Base-by-base conservation (phyloP, 1,140 invertebrate species). In the Temnothorax nylanderi region DNA sequence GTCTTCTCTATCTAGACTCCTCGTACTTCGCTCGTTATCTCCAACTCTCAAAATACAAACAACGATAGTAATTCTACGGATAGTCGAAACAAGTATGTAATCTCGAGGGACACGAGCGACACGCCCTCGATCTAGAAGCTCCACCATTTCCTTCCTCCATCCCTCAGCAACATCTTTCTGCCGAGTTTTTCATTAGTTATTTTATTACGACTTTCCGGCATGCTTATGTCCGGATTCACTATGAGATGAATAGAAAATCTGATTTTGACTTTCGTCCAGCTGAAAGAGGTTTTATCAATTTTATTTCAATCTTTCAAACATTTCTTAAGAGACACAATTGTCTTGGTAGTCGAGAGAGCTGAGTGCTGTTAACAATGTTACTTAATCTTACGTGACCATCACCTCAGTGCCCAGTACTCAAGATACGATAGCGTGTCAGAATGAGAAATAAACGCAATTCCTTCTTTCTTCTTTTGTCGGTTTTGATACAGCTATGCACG, bases 121-220 rank as follows among this genome's bases (percentile, higher is more conserved):
- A 90, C 89, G 89, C 89, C 88, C 89, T 89, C 82, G 8, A 88
- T 84, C 7, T 37, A 49, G 72, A 69, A 67, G 37, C 71, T 71
- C 34, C 56, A 44, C 37, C 72, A 26, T 56, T 58, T 1, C 13
- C 34, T 76, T 58, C 10, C 44, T 60, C 54, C 11, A 1, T n/a
- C 1, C 26, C 37, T 54, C n/a, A 65, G 3, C 16, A n/a, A 3
- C 3, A 69, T 78, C 16, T 37, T 82, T 51, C 32, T 26, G 10
- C 16, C 11, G n/a, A 26, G 18, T 51, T 65, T 78, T 47, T 7
- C n/a, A 26, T 72, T 84, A 26, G 34, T 75, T 49, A 37, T 5
- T 37, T 21, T 10, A 13, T 60, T 60, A 54, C 3, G 1, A 16
- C 1, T 60, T 21, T 58, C 3, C 16, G 13, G 3, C 8, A 5